Evolutionary conservation across 2,113 vertebrate genomes (phyloP).

Genomic region (Willisornis vidua): DNA sequence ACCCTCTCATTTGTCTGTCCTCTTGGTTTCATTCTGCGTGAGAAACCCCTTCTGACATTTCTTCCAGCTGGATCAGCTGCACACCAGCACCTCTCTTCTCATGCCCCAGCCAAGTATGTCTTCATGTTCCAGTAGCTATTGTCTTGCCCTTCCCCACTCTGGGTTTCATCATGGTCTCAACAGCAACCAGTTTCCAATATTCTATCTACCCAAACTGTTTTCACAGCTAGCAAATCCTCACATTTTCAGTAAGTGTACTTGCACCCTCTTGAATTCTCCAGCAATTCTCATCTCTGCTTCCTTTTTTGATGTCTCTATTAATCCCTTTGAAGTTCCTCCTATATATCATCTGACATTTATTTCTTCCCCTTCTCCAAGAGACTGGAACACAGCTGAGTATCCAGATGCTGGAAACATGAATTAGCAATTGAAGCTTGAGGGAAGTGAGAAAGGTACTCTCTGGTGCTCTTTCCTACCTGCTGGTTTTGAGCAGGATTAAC

Average conservation of each 20-base stretch:
- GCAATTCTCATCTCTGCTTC: background rate
- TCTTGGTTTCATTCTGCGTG: fast-evolving
- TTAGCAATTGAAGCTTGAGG: background rate
- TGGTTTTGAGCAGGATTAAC: background rate
- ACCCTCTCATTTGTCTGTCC: background rate
- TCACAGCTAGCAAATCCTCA: background rate
- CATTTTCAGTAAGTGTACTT: fast-evolving
- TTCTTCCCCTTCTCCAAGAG: background rate
- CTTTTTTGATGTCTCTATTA: background rate
- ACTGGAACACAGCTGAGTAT: background rate
- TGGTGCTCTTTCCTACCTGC: background rate
- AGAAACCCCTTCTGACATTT: background rate
- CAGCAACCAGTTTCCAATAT: background rate
- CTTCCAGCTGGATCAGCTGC: background rate
- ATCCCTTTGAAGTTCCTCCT: background rate
- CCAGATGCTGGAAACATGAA: background rate
- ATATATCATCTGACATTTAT: fast-evolving
- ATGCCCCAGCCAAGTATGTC: background rate
- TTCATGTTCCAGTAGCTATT: background rate
- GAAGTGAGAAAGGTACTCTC: background rate
- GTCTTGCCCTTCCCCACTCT: background rate
- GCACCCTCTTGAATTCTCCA: background rate
- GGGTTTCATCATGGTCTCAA: background rate
- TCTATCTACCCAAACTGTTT: background rate
- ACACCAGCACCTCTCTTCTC: background rate